Percentiles rank a stretch among this genome's conserved stretches.
phyloP scores from a whole-genome alignment of 23 tunicate species.

The Diplosoma virens region DNA sequence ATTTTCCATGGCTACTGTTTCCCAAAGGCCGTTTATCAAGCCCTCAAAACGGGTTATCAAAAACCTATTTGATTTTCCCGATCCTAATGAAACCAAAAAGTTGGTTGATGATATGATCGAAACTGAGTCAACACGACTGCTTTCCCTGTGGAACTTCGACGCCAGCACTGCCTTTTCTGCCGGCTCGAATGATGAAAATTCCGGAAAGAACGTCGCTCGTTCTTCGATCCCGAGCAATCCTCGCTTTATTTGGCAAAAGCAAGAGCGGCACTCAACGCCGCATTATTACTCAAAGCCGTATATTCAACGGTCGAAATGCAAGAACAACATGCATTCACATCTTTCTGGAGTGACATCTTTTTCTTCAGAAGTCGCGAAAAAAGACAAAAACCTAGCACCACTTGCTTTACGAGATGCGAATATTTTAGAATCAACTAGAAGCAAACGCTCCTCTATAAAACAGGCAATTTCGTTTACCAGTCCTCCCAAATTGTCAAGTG shows the following conservation, averaged over 20 bases:
- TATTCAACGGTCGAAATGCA: neutral
- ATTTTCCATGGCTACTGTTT: no score
- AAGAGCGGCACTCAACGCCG: neutral
- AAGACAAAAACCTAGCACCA: neutral
- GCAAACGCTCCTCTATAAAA: neutral
- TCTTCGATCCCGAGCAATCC: neutral
- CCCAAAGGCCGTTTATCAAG: constrained; percentile 5
- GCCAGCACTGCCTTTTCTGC: neutral
- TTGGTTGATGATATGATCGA: constrained; percentile 2
- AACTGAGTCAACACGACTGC: neutral
- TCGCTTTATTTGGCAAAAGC: neutral
- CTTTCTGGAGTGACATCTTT: neutral
- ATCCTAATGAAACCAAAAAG: constrained; percentile 1
- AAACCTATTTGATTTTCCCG: constrained; percentile 8
- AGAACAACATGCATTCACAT: no score
- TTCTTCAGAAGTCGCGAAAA: neutral
- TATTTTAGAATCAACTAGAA: neutral
- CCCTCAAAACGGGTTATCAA: constrained; percentile 4
- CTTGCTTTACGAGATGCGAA: neutral
- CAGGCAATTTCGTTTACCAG: neutral
- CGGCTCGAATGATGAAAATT: neutral
- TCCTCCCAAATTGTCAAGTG: neutral
- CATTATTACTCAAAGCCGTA: constrained; percentile 8
- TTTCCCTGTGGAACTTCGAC: constrained; percentile 9
- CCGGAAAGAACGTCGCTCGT: neutral